Conservation (phyloP, 2,888 invertebrate species). For the Phasia obesa region DNA sequence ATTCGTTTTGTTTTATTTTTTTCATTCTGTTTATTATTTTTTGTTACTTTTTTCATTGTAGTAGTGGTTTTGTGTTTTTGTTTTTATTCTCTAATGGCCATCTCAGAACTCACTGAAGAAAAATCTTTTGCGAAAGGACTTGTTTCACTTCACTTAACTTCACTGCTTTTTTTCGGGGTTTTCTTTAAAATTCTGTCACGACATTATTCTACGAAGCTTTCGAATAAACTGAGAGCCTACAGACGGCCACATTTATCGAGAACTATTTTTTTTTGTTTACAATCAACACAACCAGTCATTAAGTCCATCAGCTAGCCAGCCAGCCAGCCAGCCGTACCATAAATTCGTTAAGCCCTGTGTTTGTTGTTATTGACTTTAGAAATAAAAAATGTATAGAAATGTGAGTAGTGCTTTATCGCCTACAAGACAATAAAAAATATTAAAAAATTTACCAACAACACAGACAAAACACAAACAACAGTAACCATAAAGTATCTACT, state of each 20-base stretch:
- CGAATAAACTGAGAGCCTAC: conserved; percentile 69
- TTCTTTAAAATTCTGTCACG: conserved; percentile 63
- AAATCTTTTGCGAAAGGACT: conserved; percentile 52
- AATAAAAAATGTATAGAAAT: conserved; percentile 24
- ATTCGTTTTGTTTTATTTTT: conserved; percentile 33
- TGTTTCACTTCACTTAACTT: conserved; percentile 35
- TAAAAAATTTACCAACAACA: conserved; percentile 21
- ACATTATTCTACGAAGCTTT: conserved; percentile 72
- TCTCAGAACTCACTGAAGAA: conserved; percentile 54
- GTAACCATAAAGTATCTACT: conserved; percentile 36
- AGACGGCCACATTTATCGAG: conserved; percentile 63
- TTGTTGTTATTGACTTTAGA: conserved; percentile 38
- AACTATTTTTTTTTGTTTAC: conserved; percentile 67
- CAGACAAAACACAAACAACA: conserved; percentile 41
- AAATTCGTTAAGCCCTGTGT: conserved; percentile 25
- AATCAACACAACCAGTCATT: conserved; percentile 47
- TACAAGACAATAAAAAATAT: conserved; percentile 49
- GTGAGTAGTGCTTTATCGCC: conserved; percentile 62
- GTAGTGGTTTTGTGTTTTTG: background rate
- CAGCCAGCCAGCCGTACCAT: conserved; percentile 9
- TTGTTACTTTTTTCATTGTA: conserved; percentile 17
- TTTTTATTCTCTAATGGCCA: conserved; percentile 41
- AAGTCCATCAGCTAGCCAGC: conserved; percentile 19
- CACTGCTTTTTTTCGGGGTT: conserved; percentile 16
- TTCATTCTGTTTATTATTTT: conserved; percentile 44